A percentile compares a stretch with the other conserved stretches of the same genome.
phyloP scores from a whole-genome alignment of 2,797 vertebrate genomes.

The Nyctalus aviator region DNA sequence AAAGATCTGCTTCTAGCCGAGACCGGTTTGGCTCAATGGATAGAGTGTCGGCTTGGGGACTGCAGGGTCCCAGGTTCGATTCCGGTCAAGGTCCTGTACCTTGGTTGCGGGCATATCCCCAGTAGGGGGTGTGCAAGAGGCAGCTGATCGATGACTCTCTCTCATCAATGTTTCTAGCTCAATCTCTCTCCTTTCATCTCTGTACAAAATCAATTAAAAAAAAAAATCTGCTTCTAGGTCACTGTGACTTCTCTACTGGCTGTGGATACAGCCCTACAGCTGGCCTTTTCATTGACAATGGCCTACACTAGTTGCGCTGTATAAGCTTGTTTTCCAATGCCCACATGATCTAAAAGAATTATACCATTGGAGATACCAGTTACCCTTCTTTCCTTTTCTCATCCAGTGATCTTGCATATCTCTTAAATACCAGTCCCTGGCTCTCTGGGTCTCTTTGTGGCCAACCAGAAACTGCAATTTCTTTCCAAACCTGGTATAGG shows the following conservation, averaged over 20 bases:
- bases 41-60: too few relatives aligned
- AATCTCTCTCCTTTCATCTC: too few relatives aligned
- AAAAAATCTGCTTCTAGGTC: not conserved
- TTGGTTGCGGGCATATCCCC: too few relatives aligned
- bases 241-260: not conserved
- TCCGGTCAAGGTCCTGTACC: too few relatives aligned
- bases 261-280: not conserved
- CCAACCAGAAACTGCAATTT: not conserved
- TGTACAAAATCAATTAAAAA: too few relatives aligned
- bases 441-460: not conserved
- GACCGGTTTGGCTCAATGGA: too few relatives aligned
- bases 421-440: not conserved
- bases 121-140: too few relatives aligned
- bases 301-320: not conserved
- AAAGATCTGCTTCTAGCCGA: not conserved
- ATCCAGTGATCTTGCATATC: not conserved
- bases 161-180: too few relatives aligned
- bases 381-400: not conserved
- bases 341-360: not conserved
- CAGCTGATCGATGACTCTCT: too few relatives aligned
- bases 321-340: not conserved
- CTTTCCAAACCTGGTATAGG: not conserved
- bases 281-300: not conserved
- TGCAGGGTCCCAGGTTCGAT: too few relatives aligned
- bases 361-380: not conserved